Percentiles rank a stretch among this genome's conserved stretches.
phyloP scores from a whole-genome alignment of 2,113 vertebrate species.

The Barbus barbus region DNA sequence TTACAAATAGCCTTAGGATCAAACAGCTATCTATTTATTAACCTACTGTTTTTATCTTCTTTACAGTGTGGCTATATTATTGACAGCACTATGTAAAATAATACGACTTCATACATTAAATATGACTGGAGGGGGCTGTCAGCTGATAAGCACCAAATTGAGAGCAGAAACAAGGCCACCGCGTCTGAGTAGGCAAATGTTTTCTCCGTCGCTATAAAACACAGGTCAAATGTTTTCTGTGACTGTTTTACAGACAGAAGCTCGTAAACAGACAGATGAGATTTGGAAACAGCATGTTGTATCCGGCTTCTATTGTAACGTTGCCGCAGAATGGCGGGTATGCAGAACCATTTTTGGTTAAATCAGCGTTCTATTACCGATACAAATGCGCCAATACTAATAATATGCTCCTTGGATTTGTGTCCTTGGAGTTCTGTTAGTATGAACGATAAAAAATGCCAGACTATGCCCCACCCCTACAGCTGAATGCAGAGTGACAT shows the following conservation, averaged over 20 bases:
- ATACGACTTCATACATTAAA: constrained; percentile 6
- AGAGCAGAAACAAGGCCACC: not conserved
- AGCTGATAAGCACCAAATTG: constrained; percentile 16
- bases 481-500: not conserved
- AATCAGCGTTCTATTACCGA: not conserved
- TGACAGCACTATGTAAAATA: constrained; percentile 54
- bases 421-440: not conserved
- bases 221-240: not conserved
- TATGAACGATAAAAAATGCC: constrained; percentile 32
- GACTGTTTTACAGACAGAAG: not conserved
- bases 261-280: not conserved
- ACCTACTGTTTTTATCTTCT: not conserved
- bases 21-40: not conserved
- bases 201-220: not conserved
- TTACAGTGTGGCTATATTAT: not conserved
- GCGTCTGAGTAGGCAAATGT: not conserved
- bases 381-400: not conserved
- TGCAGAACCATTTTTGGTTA: not conserved
- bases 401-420: not conserved
- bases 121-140: not conserved
- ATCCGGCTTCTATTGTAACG: not conserved
- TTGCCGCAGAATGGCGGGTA: constrained; percentile 3
- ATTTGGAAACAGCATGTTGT: not conserved
- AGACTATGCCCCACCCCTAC: constrained; percentile 66
- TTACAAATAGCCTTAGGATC: not conserved